These are phyloP conservation scores for Artibeus lituratus DNA, from an alignment of 2,797 vertebrate species.

Conservation along the genomic window DNA sequence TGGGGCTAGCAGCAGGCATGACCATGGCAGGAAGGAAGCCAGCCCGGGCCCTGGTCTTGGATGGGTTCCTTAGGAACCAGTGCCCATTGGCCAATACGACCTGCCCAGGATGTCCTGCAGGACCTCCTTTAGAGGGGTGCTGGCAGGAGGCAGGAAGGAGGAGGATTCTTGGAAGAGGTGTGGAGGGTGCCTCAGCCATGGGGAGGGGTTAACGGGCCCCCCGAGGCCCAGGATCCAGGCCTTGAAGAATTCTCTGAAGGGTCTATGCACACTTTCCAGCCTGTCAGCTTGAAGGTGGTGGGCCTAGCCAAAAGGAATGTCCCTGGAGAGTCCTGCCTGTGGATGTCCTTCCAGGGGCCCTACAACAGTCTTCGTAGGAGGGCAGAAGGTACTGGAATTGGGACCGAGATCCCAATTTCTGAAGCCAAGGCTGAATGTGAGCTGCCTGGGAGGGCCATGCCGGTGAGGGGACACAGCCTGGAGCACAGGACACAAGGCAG, in stretches of 20 bases:
- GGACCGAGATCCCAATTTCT: background rate
- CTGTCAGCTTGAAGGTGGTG: background rate
- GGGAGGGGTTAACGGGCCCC: background rate
- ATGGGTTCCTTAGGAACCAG: background rate
- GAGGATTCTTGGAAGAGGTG: background rate
- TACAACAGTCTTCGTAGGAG: background rate
- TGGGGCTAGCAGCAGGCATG: background rate
- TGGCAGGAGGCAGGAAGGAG: background rate
- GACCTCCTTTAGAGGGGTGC: background rate
- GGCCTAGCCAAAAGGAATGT: background rate
- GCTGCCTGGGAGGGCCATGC: background rate
- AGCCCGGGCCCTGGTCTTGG: background rate
- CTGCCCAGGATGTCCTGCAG: too few species aligned
- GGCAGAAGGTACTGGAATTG: background rate
- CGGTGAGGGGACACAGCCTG: fast-evolving
- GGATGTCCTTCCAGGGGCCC: background rate
- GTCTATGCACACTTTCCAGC: background rate
- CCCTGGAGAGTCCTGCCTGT: background rate
- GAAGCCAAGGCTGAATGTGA: background rate
- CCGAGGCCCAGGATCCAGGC: background rate
- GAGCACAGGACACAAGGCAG: background rate
- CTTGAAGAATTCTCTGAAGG: background rate
- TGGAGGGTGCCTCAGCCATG: background rate
- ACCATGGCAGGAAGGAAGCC: background rate
- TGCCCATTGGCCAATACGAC: background rate